Evolutionary conservation across 2,797 vertebrate genomes (phyloP).

Genomic region (Rhadinocentrus ornatus): DNA sequence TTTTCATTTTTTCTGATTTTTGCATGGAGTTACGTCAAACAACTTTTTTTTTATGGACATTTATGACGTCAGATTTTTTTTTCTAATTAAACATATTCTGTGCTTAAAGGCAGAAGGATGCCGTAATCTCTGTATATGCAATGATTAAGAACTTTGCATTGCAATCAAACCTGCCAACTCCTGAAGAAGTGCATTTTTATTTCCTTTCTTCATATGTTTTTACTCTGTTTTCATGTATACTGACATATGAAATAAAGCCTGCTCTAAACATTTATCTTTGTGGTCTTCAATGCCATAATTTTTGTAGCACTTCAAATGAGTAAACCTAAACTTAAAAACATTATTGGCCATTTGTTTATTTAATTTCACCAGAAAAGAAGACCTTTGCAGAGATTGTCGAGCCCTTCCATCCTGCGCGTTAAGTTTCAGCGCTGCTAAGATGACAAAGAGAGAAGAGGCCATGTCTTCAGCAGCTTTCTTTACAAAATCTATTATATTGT

Average conservation of each 20-base stretch:
- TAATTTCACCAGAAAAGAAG: constrained; percentile 82
- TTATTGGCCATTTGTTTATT: constrained; percentile 26
- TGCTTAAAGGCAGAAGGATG: background rate
- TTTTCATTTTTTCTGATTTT: background rate
- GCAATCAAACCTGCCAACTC: background rate
- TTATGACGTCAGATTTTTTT: background rate
- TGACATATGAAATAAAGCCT: background rate
- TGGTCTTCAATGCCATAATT: background rate
- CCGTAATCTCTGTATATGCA: background rate
- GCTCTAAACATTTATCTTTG: background rate
- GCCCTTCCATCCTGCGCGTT: constrained; percentile 88
- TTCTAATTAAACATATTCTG: background rate
- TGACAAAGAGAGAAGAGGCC: constrained; percentile 2
- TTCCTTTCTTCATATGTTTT: background rate
- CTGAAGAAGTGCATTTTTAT: background rate
- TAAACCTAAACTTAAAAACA: background rate
- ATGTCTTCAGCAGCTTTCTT: constrained; percentile 27
- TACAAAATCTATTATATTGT: constrained; percentile 49
- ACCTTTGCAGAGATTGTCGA: constrained; percentile 86
- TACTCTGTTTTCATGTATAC: no score
- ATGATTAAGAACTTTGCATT: background rate
- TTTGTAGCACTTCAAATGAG: background rate
- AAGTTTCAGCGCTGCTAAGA: constrained; percentile 50
- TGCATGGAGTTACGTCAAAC: background rate
- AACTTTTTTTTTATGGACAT: background rate